Percentiles rank a stretch among this genome's conserved stretches.
These are phyloP conservation scores for Sinocyclocheilus anshuiensis DNA, from an alignment of 2,113 vertebrate species.

Conservation along the genomic window DNA sequence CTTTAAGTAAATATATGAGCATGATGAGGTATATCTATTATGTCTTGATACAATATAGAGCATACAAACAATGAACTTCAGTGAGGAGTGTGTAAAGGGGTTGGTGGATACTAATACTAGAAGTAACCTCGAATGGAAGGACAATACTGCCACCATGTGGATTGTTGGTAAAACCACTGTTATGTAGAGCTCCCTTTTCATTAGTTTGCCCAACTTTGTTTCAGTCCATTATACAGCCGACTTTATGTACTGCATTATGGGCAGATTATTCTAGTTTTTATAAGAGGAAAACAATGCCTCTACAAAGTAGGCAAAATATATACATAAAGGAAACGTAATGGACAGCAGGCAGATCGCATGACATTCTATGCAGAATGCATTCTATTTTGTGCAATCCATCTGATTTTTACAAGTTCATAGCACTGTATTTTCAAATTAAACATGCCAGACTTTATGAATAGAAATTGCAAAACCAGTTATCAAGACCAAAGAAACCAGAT, in stretches of 20 bases:
- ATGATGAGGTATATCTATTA: background rate
- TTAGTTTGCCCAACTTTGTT: background rate
- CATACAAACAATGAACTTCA: background rate
- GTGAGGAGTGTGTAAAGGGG: background rate
- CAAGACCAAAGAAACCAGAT: background rate
- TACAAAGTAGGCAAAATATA: background rate
- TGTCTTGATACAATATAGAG: background rate
- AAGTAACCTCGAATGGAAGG: background rate
- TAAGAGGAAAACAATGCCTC: background rate
- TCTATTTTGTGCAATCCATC: too few species aligned
- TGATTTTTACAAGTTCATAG: too few species aligned
- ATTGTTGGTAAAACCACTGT: background rate
- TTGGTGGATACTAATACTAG: background rate
- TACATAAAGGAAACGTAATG: too few species aligned
- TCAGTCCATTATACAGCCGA: background rate
- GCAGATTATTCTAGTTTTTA: background rate
- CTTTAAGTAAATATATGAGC: background rate
- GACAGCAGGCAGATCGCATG: too few species aligned
- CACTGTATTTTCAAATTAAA: background rate
- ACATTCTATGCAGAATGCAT: too few species aligned
- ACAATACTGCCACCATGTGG: slow-evolving; percentile 38
- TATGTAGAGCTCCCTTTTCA: background rate
- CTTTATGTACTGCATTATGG: background rate
- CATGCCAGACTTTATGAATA: background rate
- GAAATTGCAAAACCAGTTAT: background rate